Percentiles rank a stretch among this genome's conserved stretches.
These are phyloP conservation scores for Ceratotherium simum DNA, from an alignment of 2,113 vertebrate species.

Conservation along the genomic window DNA sequence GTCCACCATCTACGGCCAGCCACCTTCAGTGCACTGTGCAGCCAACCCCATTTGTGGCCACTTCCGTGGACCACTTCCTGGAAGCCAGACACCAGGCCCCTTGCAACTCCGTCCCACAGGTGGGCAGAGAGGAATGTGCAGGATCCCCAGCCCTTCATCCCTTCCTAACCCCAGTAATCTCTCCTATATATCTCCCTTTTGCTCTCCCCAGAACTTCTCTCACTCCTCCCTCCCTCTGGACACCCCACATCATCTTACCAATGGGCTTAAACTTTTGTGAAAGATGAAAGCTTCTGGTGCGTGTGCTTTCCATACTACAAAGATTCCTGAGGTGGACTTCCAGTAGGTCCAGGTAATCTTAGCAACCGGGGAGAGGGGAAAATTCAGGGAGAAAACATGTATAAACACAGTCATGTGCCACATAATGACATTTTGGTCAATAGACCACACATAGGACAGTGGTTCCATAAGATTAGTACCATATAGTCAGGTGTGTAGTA, in stretches of 20 bases:
- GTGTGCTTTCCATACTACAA: neutral
- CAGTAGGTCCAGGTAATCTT: neutral
- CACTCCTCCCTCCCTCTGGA: neutral
- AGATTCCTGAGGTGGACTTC: neutral
- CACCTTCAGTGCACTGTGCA: accelerated
- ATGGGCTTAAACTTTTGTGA: neutral
- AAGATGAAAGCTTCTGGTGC: neutral
- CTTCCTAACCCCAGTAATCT: neutral
- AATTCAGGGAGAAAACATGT: neutral
- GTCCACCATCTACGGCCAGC: neutral
- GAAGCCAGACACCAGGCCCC: neutral
- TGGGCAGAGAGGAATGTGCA: neutral
- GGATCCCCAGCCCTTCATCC: too few species aligned
- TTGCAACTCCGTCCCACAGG: neutral
- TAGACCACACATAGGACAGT: too few species aligned
- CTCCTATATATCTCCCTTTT: neutral
- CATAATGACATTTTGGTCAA: too few species aligned
- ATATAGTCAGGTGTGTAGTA: too few species aligned
- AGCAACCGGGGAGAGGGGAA: neutral
- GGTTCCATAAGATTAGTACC: too few species aligned
- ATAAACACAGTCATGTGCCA: too few species aligned
- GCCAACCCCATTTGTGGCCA: accelerated
- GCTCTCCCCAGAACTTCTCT: neutral
- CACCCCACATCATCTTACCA: neutral
- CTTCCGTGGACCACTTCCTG: neutral